Conservation (phyloP, 1,140 invertebrate species). For the Lepidurus apus region DNA sequence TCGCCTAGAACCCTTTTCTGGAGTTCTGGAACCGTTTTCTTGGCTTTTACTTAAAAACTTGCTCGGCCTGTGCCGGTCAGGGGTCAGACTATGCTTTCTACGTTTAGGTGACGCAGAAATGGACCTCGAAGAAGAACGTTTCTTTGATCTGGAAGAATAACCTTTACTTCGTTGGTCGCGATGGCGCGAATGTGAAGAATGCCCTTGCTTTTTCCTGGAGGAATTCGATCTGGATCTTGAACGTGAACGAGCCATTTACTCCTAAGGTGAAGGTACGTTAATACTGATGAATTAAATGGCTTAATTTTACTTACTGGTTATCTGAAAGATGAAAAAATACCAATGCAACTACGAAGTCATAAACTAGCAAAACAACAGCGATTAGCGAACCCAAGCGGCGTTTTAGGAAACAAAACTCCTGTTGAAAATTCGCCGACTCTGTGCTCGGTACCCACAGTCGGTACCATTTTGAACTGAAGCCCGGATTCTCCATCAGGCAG, state of each 20-base stretch:
- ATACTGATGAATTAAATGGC: neutral
- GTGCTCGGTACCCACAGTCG: no score
- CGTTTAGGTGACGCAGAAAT: neutral
- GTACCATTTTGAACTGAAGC: no score
- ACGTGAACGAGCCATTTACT: neutral
- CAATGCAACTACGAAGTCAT: neutral
- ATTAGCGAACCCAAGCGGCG: neutral
- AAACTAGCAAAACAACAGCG: neutral
- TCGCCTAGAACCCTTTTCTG: neutral
- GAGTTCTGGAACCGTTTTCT: neutral
- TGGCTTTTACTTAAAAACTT: neutral
- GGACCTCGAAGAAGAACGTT: neutral
- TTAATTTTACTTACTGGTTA: no score
- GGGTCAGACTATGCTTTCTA: neutral
- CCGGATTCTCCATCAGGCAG: no score
- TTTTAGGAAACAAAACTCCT: neutral
- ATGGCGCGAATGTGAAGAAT: neutral
- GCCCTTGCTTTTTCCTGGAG: neutral
- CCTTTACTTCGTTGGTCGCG: neutral
- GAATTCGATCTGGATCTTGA: slow-evolving; percentile 2
- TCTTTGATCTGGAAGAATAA: neutral
- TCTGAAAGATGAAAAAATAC: neutral
- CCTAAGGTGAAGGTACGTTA: neutral
- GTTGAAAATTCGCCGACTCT: no score
- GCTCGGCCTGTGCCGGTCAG: neutral